A percentile compares a stretch with the other conserved stretches of the same genome.
Evolutionary conservation across 2,888 invertebrate genomes (phyloP).

Genomic region (Monochamus alternatus): DNA sequence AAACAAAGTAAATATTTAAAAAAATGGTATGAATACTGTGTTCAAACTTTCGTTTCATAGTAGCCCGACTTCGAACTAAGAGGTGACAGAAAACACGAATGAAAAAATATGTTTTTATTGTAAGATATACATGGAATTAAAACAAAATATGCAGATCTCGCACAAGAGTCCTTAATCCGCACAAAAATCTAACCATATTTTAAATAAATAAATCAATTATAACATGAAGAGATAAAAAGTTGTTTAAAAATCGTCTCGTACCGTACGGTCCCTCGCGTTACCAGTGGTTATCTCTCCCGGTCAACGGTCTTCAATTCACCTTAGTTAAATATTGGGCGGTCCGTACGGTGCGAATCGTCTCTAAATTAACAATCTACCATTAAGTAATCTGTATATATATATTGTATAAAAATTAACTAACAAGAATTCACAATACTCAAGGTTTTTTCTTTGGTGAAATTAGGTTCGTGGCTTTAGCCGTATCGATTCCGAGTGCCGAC

Average conservation of each 20-base stretch:
- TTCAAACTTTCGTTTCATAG: not conserved
- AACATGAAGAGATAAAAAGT: constrained; percentile 16
- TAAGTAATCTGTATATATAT: constrained; percentile 35
- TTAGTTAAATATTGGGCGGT: too few species aligned
- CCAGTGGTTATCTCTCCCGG: too few species aligned
- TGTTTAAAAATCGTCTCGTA: too few species aligned
- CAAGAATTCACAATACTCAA: constrained; percentile 41
- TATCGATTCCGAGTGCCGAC: constrained; percentile 80
- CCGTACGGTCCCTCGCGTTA: too few species aligned
- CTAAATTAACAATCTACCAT: constrained; percentile 31
- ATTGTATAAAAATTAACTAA: constrained; percentile 45
- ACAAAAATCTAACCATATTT: not conserved
- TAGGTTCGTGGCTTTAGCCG: constrained; percentile 62
- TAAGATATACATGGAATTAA: constrained; percentile 31
- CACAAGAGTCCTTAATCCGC: not conserved
- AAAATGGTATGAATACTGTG: too few species aligned
- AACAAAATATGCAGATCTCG: constrained; percentile 23
- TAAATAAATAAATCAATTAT: constrained; percentile 28
- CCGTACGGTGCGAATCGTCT: not conserved
- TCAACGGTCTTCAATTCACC: too few species aligned
- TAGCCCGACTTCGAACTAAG: not conserved
- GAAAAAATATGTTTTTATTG: constrained; percentile 34
- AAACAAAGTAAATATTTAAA: too few species aligned
- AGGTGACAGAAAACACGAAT: not conserved
- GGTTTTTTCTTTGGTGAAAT: constrained; percentile 63